A percentile compares a stretch with the other conserved stretches of the same genome.
phyloP scores from a whole-genome alignment of 2,113 vertebrate genomes.

The Porphyrio hochstetteri region DNA sequence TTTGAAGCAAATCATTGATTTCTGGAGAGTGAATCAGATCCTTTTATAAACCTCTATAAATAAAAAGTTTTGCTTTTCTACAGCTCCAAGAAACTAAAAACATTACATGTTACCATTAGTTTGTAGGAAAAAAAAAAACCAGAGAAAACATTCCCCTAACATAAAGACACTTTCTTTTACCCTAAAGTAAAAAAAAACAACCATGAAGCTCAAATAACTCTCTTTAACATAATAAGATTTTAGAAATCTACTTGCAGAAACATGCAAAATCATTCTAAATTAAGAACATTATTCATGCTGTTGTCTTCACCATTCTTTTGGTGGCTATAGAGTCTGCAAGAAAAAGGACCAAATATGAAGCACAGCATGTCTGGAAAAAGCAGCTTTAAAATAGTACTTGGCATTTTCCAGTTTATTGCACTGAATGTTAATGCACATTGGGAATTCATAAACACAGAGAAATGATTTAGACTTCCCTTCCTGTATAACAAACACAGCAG shows the following conservation, averaged over 20 bases:
- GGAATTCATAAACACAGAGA: conserved; percentile 61
- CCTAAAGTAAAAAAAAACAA: background rate
- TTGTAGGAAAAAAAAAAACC: background rate
- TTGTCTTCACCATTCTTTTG: background rate
- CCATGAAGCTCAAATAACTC: background rate
- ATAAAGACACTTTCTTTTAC: background rate
- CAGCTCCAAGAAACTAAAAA: background rate
- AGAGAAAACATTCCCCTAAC: background rate
- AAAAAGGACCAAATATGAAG: conserved; percentile 3
- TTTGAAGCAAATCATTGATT: background rate
- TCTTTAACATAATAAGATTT: background rate
- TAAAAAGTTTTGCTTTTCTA: background rate
- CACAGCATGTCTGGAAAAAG: conserved; percentile 5
- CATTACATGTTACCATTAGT: background rate
- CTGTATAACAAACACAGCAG: conserved; percentile 28
- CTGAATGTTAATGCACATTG: conserved; percentile 48
- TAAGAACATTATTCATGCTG: background rate
- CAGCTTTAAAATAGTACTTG: conserved; percentile 58
- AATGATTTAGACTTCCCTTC: conserved; percentile 46
- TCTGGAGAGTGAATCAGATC: background rate
- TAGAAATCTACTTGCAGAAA: background rate
- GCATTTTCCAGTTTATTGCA: conserved; percentile 55
- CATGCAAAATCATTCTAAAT: background rate
- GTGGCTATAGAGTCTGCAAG: background rate
- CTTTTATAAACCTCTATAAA: conserved; percentile 1